phyloP scores from a whole-genome alignment of 2,888 invertebrate genomes.

The Dioctria linearis region DNA sequence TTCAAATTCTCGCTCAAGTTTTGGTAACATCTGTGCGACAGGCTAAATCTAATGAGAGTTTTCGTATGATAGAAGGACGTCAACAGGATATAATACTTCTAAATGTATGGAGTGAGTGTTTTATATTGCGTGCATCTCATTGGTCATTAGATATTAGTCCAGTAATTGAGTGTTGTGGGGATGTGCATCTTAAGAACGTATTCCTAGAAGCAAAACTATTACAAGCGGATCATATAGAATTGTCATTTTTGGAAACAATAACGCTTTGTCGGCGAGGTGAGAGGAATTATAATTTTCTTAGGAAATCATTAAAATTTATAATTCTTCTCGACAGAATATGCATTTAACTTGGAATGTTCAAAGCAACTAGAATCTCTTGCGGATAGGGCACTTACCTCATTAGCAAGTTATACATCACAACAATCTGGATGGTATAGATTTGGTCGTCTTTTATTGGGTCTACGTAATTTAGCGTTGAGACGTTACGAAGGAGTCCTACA shows the following conservation, averaged over 20 bases:
- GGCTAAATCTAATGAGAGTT: slow-evolving; percentile 74
- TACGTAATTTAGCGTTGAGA: slow-evolving; percentile 65
- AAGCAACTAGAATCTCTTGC: slow-evolving; percentile 66
- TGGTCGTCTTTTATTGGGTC: slow-evolving; percentile 67
- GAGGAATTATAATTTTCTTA: background rate
- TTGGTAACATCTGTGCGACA: slow-evolving; percentile 74
- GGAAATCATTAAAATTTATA: too few species aligned
- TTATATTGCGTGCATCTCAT: slow-evolving; percentile 74
- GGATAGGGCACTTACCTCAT: slow-evolving; percentile 66
- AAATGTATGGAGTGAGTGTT: slow-evolving; percentile 75
- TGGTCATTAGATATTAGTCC: slow-evolving; percentile 73
- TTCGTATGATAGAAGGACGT: slow-evolving; percentile 70
- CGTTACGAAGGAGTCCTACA: slow-evolving; percentile 66
- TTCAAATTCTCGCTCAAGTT: slow-evolving; percentile 76
- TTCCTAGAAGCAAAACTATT: slow-evolving; percentile 70
- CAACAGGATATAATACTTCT: slow-evolving; percentile 75
- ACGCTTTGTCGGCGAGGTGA: slow-evolving; percentile 73
- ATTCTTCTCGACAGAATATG: slow-evolving; percentile 64
- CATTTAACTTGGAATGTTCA: slow-evolving; percentile 64
- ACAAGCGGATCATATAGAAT: slow-evolving; percentile 71
- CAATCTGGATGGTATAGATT: slow-evolving; percentile 68
- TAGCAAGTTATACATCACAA: slow-evolving; percentile 68
- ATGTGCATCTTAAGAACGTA: slow-evolving; percentile 66
- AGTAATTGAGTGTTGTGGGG: slow-evolving; percentile 67
- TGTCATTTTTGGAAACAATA: slow-evolving; percentile 72